Base-by-base conservation (phyloP, 2,888 invertebrate species). In the Philereme transversata region DNA sequence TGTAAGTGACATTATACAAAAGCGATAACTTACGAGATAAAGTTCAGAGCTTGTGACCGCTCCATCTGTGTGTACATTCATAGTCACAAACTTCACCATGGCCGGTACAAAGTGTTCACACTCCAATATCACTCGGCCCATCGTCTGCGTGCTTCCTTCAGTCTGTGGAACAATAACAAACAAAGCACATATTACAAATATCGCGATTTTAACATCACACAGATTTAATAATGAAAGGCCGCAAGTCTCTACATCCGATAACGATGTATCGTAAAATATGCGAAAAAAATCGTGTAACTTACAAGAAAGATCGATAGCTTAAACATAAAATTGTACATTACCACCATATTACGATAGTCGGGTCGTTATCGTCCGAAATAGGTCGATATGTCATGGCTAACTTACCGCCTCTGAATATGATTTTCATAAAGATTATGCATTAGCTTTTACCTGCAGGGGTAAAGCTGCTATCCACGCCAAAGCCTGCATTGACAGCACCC, bases 401-500 rank as follows among this genome's bases (percentile, higher is more conserved):
- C 22, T 22, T 22, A n/a, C 22, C 22, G 22, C 22, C 22, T 22
- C 3, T 22, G 22, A 22, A 22, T 22, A 22, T 22, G 22, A 22
- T 22, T 22, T 22, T 22, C 22, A 22, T 3, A 22, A 22, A 22
- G 22, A 22, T 22, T n/a, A 3, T 22, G 22, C 3, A 3, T 22
- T 22, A 22, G 22, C 22, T 22, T 22, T 43, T 22, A 45, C 45
- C 83, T 86, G 85, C 56, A 91, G 57, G 1, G 90, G 89, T 52
- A 90, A 73, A 60, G 95, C 96, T 54, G 96, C 95, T 50, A 96
- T 94, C 79, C 96, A 91, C 1, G 96, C 96, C 51, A 97, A 84
- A 9, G 95, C 94, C 78, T 97, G 96, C 82, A 97, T 94, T 0
- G 96, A 95, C 36, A 96, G 90, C 73, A 96, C 96, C 97, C 97